Conservation (phyloP, 1,140 invertebrate genomes). For the Caenorhabditis remanei region DNA sequence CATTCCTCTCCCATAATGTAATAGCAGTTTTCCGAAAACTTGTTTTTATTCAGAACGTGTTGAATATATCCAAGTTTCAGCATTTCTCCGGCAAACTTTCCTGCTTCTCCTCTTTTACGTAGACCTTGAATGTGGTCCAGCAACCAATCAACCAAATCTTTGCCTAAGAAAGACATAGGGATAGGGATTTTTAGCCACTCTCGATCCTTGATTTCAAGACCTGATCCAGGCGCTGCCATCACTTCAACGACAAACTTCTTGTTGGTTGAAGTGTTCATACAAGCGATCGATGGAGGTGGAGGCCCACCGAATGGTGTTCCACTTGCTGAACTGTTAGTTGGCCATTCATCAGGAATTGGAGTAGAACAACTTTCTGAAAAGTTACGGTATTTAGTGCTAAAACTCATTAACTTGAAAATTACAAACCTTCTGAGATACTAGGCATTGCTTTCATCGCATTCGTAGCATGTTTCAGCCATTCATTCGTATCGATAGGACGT, state of each 20-base stretch:
- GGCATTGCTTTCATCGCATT: constrained; percentile 77
- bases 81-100: constrained; percentile 95
- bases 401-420: background rate
- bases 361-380: constrained; percentile 75
- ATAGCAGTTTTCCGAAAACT: constrained; percentile 98
- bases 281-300: background rate
- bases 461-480: constrained; percentile 77
- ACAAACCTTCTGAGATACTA: constrained; percentile 69
- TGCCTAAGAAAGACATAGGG: constrained; percentile 83
- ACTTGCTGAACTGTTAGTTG: constrained; percentile 53
- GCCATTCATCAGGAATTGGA: constrained; percentile 76
- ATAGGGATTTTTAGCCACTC: constrained; percentile 99
- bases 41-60: constrained; percentile 92
- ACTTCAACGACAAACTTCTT: constrained; percentile 83
- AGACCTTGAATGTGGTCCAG: constrained; percentile 93
- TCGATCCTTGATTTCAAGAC: constrained; percentile 93
- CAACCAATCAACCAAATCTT: constrained; percentile 97
- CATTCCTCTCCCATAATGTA: constrained; percentile 86
- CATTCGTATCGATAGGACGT: constrained; percentile 76
- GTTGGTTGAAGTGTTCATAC: constrained; percentile 68
- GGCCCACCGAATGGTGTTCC: constrained; percentile 28
- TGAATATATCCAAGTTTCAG: constrained; percentile 93
- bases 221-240: constrained; percentile 94
- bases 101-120: constrained; percentile 89
- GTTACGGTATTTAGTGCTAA: background rate